Evolutionary conservation across 1,140 invertebrate genomes (phyloP).

Genomic region (Myzus persicae): DNA sequence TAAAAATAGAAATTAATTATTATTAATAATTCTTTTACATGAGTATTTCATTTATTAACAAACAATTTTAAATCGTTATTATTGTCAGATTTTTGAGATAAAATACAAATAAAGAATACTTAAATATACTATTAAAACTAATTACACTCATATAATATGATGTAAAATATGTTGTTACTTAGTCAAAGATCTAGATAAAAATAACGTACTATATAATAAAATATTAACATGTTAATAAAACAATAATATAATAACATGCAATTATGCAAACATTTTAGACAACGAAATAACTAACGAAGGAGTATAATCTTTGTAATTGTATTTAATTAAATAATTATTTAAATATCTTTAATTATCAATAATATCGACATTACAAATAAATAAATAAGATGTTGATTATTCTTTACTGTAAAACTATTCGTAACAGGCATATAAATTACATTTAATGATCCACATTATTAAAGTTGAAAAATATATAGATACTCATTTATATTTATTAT

Average conservation of each 20-base stretch:
- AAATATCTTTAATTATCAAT: neutral
- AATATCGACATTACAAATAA: neutral
- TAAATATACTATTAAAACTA: neutral
- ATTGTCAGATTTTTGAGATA: neutral
- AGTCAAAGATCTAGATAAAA: neutral
- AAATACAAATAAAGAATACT: neutral
- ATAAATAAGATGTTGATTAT: neutral
- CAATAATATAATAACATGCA: neutral
- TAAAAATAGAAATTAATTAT: neutral
- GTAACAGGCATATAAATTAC: neutral
- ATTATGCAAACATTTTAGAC: neutral
- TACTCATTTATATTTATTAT: neutral
- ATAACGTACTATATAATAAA: neutral
- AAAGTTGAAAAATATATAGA: neutral
- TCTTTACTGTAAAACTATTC: neutral
- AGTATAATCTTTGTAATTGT: neutral
- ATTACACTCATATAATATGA: neutral
- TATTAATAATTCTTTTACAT: neutral
- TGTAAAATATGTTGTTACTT: neutral
- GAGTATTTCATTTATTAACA: neutral
- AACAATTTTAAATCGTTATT: neutral
- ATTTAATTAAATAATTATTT: neutral
- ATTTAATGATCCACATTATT: neutral
- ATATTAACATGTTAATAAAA: neutral
- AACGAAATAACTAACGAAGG: neutral